Percentiles rank a stretch among this genome's conserved stretches.
Conservation (phyloP, 2,888 invertebrate species). For the Caenorhabditis afra region DNA sequence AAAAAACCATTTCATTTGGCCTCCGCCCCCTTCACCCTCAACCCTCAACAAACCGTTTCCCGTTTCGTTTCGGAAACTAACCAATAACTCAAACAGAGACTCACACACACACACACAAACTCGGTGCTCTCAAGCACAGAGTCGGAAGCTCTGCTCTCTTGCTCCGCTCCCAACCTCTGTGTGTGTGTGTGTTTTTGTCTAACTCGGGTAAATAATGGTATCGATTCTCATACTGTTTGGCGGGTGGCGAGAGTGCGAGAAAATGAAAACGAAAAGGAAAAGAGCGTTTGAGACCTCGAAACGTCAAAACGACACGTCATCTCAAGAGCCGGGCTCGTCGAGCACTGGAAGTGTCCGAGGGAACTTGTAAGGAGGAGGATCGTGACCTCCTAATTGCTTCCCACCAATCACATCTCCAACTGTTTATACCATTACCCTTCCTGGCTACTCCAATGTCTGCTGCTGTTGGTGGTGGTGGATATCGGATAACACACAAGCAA, state of each 20-base stretch:
- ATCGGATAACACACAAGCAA: too few species aligned
- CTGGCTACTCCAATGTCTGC: too few species aligned
- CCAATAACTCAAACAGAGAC: slow-evolving; percentile 15
- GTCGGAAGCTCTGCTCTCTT: slow-evolving; percentile 13
- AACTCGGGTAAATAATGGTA: slow-evolving; percentile 17
- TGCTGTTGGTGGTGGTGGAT: too few species aligned
- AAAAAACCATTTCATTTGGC: neutral
- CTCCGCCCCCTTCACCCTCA: neutral
- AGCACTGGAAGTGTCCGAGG: too few species aligned
- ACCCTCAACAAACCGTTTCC: neutral
- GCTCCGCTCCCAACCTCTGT: too few species aligned
- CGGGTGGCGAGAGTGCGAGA: neutral
- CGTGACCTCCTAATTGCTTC: too few species aligned
- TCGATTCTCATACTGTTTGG: slow-evolving; percentile 3
- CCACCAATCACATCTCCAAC: too few species aligned
- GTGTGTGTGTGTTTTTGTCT: slow-evolving; percentile 16
- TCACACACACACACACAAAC: neutral
- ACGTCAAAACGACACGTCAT: too few species aligned
- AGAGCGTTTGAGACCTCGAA: too few species aligned
- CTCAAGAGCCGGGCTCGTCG: too few species aligned
- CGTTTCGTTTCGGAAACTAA: neutral
- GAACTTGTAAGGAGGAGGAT: too few species aligned
- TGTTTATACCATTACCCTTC: too few species aligned
- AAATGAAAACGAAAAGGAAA: neutral
- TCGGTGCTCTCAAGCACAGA: slow-evolving; percentile 20